phyloP scores from a whole-genome alignment of 2,888 invertebrate species.

The Drosophila pseudotakahashii region DNA sequence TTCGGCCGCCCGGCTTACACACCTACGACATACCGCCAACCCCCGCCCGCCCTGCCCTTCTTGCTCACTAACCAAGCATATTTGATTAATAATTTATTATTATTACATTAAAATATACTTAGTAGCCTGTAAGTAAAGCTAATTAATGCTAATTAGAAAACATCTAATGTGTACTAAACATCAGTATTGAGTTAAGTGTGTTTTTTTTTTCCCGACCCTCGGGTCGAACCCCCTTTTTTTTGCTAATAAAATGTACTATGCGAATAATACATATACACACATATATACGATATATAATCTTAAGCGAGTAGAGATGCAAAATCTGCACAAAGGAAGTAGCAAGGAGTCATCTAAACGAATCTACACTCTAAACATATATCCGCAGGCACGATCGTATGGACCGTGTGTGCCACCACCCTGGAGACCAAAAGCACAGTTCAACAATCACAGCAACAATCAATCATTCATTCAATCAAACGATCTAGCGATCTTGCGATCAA shows the following conservation, averaged over 20 bases:
- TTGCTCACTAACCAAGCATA: conserved; percentile 75
- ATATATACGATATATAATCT: conserved; percentile 43
- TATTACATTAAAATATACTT: conserved; percentile 77
- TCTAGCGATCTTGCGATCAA: not conserved
- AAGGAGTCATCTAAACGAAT: conserved; percentile 3
- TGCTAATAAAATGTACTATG: conserved; percentile 63
- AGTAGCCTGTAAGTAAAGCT: conserved; percentile 74
- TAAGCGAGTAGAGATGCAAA: conserved; percentile 26
- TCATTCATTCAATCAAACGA: conserved; percentile 5
- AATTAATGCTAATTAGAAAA: conserved; percentile 55
- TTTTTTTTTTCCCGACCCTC: conserved; percentile 29
- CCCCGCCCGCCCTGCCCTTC: conserved; percentile 28
- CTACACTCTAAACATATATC: conserved; percentile 3
- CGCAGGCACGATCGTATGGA: not conserved
- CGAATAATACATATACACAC: conserved; percentile 45
- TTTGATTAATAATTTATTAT: conserved; percentile 79
- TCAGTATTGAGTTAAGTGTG: conserved; percentile 74
- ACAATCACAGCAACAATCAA: conserved; percentile 22
- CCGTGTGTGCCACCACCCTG: conserved; percentile 10
- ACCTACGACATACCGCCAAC: not conserved
- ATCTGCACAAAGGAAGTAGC: conserved; percentile 13
- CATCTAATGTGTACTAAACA: conserved; percentile 77
- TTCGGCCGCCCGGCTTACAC: not conserved
- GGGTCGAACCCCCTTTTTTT: conserved; percentile 31
- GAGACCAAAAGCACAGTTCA: conserved; percentile 46